These are phyloP conservation scores for Mixornis gularis DNA, from an alignment of 2,113 vertebrate genomes.

Conservation along the genomic window DNA sequence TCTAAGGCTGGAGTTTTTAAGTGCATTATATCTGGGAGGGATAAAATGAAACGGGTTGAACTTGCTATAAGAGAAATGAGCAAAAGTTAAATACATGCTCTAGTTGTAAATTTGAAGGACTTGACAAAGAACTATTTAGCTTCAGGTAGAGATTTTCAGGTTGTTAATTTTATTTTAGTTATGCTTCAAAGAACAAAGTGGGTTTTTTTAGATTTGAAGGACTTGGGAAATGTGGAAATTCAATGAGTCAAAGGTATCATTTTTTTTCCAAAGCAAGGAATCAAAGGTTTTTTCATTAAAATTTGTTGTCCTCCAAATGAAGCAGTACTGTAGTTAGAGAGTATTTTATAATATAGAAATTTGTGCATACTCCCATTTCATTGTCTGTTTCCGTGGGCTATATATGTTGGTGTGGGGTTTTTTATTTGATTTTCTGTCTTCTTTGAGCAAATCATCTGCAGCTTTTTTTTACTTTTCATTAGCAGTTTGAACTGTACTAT, in stretches of 20 bases:
- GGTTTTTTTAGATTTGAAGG: neutral
- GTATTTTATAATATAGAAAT: neutral
- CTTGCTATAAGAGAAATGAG: neutral
- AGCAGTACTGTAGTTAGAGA: neutral
- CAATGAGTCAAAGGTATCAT: neutral
- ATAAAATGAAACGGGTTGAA: neutral
- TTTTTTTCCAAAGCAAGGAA: neutral
- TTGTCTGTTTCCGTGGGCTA: neutral
- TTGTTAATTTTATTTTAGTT: neutral
- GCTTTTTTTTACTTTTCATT: neutral
- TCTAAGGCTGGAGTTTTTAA: neutral
- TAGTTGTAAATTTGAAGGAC: neutral
- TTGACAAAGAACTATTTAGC: neutral
- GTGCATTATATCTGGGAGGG: neutral
- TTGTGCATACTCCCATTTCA: neutral
- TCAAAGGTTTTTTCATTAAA: neutral
- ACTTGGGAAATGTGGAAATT: neutral
- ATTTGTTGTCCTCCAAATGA: neutral
- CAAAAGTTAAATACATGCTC: neutral
- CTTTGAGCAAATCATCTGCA: neutral
- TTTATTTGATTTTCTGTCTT: neutral
- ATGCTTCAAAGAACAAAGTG: neutral
- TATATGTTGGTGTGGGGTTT: fast-evolving
- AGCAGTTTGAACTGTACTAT: neutral
- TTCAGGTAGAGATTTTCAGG: neutral